Evolutionary conservation across 2,797 vertebrate genomes (phyloP), one percentile per base, ranked within the genome.

Genomic region (Ispidina lecontei): DNA sequence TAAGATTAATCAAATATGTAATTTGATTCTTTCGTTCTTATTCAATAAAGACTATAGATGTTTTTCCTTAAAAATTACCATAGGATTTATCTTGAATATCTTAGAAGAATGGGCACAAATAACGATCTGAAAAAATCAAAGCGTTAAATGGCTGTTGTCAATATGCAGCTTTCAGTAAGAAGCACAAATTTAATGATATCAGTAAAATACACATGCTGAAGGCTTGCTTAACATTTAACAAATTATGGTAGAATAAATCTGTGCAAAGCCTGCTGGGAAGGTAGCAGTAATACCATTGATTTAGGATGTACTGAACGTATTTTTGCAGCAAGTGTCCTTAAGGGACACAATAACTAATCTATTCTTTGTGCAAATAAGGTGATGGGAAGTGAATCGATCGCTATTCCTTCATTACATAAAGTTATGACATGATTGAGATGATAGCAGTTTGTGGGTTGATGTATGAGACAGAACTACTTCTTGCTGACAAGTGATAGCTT

Each of bases 71-170:
- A n/a, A 89, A 74, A 29, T 44, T 63, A 56, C 23, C 6, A 10
- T 1, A 55, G 69, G 16, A 70, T 79, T 86, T 4, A 0, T 68
- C 55, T 51, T 69, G 8, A 78, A 12, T 76, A 52, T 60, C 21
- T 81, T 19, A 44, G 25, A 65, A 37, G 13, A 87, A 35, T 3
- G 29, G 47, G 64, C 39, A 33, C 33, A 51, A n/a, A 69, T 52
- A 84, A 82, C 49, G 68, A 89, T 88, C 51, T 44, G 79, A 74
- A 88, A 67, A 91, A 89, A 43, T n/a, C n/a, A 85, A 89, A 39
- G 5, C 87, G 83, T 89, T 71, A 80, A 95, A 23, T 84, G 55
- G 31, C 37, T 92, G 21, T 69, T 92, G 43, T 35, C 46, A 90
- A 29, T 78, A 73, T 52, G 20, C 69, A 72, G 14, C 55, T 78